Conservation (phyloP, 2,113 vertebrate species). For the Trachemys scripta region DNA sequence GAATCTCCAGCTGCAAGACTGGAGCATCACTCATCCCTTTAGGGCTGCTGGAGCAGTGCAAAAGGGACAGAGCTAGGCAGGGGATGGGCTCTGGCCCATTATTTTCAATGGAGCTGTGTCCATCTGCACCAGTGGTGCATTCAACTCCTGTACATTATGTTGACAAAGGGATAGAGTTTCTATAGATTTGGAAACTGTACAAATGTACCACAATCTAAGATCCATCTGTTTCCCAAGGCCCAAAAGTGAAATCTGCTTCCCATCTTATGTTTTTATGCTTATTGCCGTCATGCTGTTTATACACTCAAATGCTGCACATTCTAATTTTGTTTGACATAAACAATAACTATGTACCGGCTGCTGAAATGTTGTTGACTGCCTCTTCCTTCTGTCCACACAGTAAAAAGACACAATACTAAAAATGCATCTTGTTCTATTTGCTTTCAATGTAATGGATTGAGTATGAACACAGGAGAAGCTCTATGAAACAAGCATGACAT, state of each 20-base stretch:
- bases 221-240: constrained; percentile 72
- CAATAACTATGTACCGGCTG: constrained; percentile 76
- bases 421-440: constrained; percentile 74
- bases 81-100: constrained; percentile 55
- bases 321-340: constrained; percentile 78
- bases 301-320: constrained; percentile 69
- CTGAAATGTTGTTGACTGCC: constrained; percentile 74
- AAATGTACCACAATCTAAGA: constrained; percentile 72
- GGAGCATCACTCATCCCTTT: constrained; percentile 23
- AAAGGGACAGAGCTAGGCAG: constrained; percentile 32
- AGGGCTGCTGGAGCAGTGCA: constrained; percentile 19
- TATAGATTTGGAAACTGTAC: constrained; percentile 60
- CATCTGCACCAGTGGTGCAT: constrained; percentile 5
- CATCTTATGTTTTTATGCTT: constrained; percentile 73
- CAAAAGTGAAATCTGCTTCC: constrained; percentile 74
- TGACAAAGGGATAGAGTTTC: constrained; percentile 45
- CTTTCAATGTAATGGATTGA: constrained; percentile 61
- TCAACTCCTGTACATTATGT: constrained; percentile 53
- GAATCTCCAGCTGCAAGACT: constrained; percentile 15
- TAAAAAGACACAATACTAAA: constrained; percentile 72
- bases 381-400: constrained; percentile 75
- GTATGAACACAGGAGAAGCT: constrained; percentile 37
- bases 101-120: constrained; percentile 40
- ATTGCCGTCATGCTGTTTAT: constrained; percentile 76
- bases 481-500: constrained; percentile 19